A percentile compares a stretch with the other conserved stretches of the same genome.
Conservation (phyloP, 2,797 vertebrate species). For the Scolopax bukidnonensis region DNA sequence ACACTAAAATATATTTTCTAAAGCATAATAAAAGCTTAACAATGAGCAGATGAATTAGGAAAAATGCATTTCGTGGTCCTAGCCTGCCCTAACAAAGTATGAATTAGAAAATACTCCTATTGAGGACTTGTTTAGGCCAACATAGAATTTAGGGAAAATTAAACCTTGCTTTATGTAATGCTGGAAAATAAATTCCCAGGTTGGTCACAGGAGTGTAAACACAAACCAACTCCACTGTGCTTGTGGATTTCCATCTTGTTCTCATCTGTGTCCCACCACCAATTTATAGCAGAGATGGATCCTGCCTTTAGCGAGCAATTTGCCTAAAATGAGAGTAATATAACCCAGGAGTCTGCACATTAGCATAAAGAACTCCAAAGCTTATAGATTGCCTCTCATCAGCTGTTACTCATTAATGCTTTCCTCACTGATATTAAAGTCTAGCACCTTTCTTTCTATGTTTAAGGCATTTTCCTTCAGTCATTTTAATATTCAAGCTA, state of each 20-base stretch:
- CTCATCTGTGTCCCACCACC: neutral
- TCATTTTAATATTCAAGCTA: neutral
- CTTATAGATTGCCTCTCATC: neutral
- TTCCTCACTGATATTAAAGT: neutral
- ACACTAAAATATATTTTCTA: neutral
- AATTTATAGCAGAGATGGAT: neutral
- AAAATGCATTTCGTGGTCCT: neutral
- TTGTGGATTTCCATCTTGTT: neutral
- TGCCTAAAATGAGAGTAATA: neutral
- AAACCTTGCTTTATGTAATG: neutral
- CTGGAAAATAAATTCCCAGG: neutral
- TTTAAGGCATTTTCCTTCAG: neutral
- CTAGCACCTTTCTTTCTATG: neutral
- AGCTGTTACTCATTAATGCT: neutral
- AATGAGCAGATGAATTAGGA: neutral
- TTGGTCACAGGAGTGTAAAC: neutral
- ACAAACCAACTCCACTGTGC: neutral
- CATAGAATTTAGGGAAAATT: neutral
- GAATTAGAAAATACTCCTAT: neutral
- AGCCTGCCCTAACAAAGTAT: neutral
- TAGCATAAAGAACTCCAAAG: neutral
- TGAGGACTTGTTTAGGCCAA: neutral
- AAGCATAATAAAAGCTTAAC: neutral
- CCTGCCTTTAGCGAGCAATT: neutral
- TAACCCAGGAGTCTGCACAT: neutral